A percentile compares a stretch with the other conserved stretches of the same genome.
phyloP scores from a whole-genome alignment of 2,888 invertebrate genomes.

The Xestia xanthographa region DNA sequence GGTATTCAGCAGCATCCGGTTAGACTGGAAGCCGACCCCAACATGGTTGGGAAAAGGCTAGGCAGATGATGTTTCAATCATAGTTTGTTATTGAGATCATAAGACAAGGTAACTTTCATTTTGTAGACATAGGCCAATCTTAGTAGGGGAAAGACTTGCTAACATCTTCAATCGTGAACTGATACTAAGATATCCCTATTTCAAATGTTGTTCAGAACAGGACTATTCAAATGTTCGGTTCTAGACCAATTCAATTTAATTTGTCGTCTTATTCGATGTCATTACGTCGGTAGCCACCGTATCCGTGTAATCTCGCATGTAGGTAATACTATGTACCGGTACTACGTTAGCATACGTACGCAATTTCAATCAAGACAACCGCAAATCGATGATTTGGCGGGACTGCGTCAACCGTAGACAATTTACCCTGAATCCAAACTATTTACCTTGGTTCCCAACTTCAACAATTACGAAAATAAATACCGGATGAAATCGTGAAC shows the following conservation, averaged over 20 bases:
- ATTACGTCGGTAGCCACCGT: conserved; percentile 10
- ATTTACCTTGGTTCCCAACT: conserved; percentile 31
- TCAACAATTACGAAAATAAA: conserved; percentile 39
- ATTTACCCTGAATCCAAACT: conserved; percentile 53
- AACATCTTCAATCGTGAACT: neutral
- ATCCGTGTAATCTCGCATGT: conserved; percentile 35
- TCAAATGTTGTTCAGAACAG: neutral
- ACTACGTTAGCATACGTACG: conserved; percentile 51
- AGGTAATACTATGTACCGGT: conserved; percentile 34
- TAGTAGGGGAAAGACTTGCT: neutral
- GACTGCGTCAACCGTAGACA: conserved; percentile 46
- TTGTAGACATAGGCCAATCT: no score
- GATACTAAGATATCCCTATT: neutral
- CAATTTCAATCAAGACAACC: conserved; percentile 67
- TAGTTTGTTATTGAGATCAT: no score
- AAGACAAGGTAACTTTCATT: no score
- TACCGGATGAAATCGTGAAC: conserved; percentile 1
- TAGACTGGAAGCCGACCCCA: no score
- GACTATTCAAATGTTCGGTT: neutral
- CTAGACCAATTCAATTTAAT: conserved; percentile 27
- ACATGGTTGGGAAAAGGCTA: no score
- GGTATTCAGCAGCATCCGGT: no score
- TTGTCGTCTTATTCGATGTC: conserved; percentile 6
- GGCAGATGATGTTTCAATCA: no score
- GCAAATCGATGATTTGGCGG: conserved; percentile 62